Base-by-base conservation (phyloP, 2,888 invertebrate genomes). In the Metopia argyrocephala region DNA sequence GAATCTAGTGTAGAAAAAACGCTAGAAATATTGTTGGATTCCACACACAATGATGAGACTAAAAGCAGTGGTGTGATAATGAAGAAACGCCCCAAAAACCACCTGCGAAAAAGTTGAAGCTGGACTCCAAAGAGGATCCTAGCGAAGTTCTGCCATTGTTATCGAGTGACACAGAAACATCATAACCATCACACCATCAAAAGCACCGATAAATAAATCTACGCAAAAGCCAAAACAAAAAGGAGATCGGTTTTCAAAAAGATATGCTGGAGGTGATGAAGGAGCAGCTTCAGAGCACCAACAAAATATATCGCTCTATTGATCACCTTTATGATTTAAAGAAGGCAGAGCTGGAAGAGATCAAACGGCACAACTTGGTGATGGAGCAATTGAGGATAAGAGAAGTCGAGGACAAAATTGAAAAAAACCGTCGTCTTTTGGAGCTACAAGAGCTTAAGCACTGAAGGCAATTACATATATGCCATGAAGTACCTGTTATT, bases 341-440 rank as follows among this genome's bases (percentile, higher is more conserved):
- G 59, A 68, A 54, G 48, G 66, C 48, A 20, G 76, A 76, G 52
- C n/a, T 76, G 52, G 50, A 76, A 54, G 69, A 70, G 50, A 59
- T 68, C 46, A 75, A 79, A 64, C 74, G 74, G 38, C 74, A 69
- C 59, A 79, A 79, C 50, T 46, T 62, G 46, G 56, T 61, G 27
- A 74, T 79, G 57, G 57, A 79, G 57, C 38, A 69, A 48, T 46
- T 69, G 27, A 56, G 69, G 23, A 56, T 74, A 18, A 62, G 45
- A 52, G 69, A 79, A 79, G 57, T 79, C 38, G 78, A 74, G 57
- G 20, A 74, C 20, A 69, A 75, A 75, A 79, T 79, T 50, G 21
- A 79, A 74, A 79, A 75, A 65, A 75, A 70, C 54, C 48, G 48
- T 48, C 48, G 48, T 48, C 2, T 48, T 48, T 48, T 48, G 48